phyloP scores from a whole-genome alignment of 1,140 invertebrate species.

The Acromyrmex charruanus region DNA sequence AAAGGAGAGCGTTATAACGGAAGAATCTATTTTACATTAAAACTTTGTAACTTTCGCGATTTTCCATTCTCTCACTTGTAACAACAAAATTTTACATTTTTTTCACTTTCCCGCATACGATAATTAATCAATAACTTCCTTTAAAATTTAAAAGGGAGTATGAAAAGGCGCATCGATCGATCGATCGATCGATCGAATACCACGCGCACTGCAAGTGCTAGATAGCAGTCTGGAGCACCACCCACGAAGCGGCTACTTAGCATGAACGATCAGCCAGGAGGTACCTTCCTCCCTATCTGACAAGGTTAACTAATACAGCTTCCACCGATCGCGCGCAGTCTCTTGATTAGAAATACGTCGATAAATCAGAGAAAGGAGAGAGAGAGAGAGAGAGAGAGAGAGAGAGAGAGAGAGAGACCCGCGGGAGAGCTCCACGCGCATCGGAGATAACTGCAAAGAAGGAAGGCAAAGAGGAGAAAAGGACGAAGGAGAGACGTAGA shows the following conservation, averaged over 20 bases:
- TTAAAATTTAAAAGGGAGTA: constrained; percentile 62
- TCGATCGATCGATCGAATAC: constrained; percentile 73
- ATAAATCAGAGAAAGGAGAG: constrained; percentile 73
- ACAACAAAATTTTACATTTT: not conserved
- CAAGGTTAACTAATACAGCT: constrained; percentile 85
- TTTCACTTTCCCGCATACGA: not conserved
- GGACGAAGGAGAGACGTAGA: not conserved
- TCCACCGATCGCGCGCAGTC: constrained; percentile 73
- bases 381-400: too few species aligned
- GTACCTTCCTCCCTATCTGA: constrained; percentile 81
- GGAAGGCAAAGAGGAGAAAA: constrained; percentile 11
- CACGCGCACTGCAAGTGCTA: constrained; percentile 62
- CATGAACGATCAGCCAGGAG: constrained; percentile 81
- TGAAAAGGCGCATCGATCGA: constrained; percentile 55
- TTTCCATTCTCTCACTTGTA: not conserved
- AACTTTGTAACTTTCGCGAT: not conserved
- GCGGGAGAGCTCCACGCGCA: not conserved
- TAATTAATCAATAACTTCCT: constrained; percentile 70
- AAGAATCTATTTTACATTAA: constrained; percentile 50
- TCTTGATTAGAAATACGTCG: constrained; percentile 82
- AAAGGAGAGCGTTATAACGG: constrained; percentile 51
- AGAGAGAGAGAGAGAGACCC: not conserved
- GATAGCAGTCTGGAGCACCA: constrained; percentile 70
- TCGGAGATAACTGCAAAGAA: constrained; percentile 27
- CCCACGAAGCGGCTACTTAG: constrained; percentile 84